phyloP scores from a whole-genome alignment of 2,888 invertebrate genomes.

The Notodonta ziczac region DNA sequence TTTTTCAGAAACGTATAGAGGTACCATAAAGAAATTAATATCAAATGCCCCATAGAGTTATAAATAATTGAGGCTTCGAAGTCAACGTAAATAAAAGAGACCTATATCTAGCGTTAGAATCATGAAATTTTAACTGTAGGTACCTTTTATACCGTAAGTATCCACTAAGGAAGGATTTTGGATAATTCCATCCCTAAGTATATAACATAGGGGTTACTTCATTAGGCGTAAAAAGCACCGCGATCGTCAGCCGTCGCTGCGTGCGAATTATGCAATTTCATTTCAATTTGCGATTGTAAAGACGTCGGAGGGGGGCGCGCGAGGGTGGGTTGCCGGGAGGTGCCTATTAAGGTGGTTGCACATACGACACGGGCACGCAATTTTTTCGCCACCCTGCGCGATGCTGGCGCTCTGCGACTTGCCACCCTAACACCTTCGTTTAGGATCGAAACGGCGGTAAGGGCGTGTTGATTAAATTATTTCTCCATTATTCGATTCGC shows the following conservation, averaged over 20 bases:
- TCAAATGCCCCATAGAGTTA: no score
- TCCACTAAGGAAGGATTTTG: no score
- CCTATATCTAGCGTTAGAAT: no score
- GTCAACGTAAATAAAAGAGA: no score
- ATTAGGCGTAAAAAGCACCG: constrained; percentile 66
- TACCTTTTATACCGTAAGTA: no score
- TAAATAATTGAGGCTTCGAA: no score
- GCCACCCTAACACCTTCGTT: constrained; percentile 56
- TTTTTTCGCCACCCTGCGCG: constrained; percentile 68
- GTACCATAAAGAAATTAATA: no score
- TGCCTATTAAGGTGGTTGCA: constrained; percentile 67
- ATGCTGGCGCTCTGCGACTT: constrained; percentile 41
- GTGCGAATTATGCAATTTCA: constrained; percentile 79
- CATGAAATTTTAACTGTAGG: no score
- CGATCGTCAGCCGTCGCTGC: constrained; percentile 38
- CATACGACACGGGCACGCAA: constrained; percentile 67
- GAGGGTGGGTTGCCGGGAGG: constrained; percentile 34
- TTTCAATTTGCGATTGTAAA: constrained; percentile 73
- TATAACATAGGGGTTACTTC: constrained; percentile 63
- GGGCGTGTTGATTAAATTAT: constrained; percentile 74
- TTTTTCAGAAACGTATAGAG: no score
- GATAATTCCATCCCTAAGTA: background rate
- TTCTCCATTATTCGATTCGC: constrained; percentile 82
- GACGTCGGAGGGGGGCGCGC: constrained; percentile 31
- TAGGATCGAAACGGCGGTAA: constrained; percentile 51